phyloP scores from a whole-genome alignment of 2,888 invertebrate genomes.

The Cosmia pyralina region DNA sequence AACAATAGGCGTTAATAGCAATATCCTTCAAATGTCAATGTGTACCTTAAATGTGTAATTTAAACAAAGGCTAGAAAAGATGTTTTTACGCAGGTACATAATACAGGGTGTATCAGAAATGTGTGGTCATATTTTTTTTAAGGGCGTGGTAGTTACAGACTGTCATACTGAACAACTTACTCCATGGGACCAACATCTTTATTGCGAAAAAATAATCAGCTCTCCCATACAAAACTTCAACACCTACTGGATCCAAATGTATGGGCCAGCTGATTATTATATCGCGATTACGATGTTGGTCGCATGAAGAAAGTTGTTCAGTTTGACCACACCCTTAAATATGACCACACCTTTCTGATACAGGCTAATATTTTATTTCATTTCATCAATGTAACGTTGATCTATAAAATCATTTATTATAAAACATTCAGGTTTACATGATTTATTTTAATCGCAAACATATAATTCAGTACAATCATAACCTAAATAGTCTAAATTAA shows the following conservation, averaged over 20 bases:
- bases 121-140: too few relatives aligned
- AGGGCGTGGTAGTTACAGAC: too few relatives aligned
- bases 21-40: not conserved
- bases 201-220: too few relatives aligned
- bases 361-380: not conserved
- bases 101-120: not conserved
- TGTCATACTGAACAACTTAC: too few relatives aligned
- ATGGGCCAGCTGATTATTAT: too few relatives aligned
- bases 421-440: not conserved
- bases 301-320: not conserved
- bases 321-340: too few relatives aligned
- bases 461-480: not conserved
- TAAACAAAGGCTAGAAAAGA: not conserved
- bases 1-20: not conserved
- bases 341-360: not conserved
- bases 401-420: not conserved
- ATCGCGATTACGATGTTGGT: too few relatives aligned
- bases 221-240: too few relatives aligned
- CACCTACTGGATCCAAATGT: too few relatives aligned
- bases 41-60: too few relatives aligned
- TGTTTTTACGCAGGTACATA: too few relatives aligned
- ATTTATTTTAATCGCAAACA: not conserved
- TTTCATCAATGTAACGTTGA: not conserved
- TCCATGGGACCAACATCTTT: too few relatives aligned
- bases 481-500: constrained; percentile 28